Evolutionary conservation across 2,797 vertebrate species (phyloP).

Genomic region (Megaceryle alcyon): DNA sequence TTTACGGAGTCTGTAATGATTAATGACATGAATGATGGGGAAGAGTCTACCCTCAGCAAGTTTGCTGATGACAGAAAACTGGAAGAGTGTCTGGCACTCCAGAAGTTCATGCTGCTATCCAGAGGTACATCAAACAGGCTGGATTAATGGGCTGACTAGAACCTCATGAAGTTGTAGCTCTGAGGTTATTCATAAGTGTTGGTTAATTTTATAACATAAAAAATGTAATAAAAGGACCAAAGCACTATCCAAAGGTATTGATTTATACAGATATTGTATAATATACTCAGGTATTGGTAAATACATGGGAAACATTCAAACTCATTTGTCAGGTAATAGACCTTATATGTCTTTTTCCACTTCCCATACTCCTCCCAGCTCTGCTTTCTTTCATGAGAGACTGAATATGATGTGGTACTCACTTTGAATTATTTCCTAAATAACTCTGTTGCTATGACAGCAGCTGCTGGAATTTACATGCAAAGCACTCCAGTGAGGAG

Average conservation of each 20-base stretch:
- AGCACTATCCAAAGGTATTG: not conserved
- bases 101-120: not conserved
- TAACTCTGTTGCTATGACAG: constrained; percentile 79
- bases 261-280: not conserved
- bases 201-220: not conserved
- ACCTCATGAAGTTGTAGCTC: not conserved
- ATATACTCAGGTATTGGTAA: not conserved
- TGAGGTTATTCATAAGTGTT: not conserved
- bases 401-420: constrained; percentile 51
- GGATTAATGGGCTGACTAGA: not conserved
- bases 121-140: rapidly evolving
- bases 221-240: not conserved
- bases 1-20: not conserved
- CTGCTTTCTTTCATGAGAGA: constrained; percentile 39
- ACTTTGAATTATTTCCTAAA: constrained; percentile 77
- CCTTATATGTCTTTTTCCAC: constrained; percentile 14
- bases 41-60: not conserved
- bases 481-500: constrained; percentile 58
- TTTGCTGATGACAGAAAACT: not conserved
- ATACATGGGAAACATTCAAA: not conserved
- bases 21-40: not conserved
- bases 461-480: constrained; percentile 75
- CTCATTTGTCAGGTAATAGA: not conserved
- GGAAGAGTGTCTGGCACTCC: not conserved
- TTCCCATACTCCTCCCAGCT: constrained; percentile 23